Base-by-base conservation (phyloP, 2,797 vertebrate genomes). In the Sphaeramia orbicularis region DNA sequence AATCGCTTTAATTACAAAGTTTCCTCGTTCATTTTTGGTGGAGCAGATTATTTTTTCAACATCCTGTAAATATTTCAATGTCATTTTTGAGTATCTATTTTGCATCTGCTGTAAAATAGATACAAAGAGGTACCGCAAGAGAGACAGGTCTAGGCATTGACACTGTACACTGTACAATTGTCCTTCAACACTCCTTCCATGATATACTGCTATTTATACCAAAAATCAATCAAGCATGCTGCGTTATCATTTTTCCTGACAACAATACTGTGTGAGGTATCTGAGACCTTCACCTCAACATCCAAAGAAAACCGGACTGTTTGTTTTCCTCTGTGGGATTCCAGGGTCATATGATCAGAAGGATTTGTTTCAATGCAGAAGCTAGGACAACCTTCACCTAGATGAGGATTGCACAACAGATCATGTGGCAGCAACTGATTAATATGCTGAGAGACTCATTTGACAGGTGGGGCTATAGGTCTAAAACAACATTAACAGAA, bases 291-390 rank as follows among this genome's bases (percentile, higher is more conserved):
- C 47, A 74, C 59, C 52, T 70, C 36, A 47, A 37, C 27, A 57
- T 47, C 10, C 2, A 21, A 42, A 83, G 71, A 55, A 87, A 86
- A 63, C 51, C 48, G 57, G 50, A 70, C 55, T 15, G 55, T 32
- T 54, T 60, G 58, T 65, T 62, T 57, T 56, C 15, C 6, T 6
- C 55, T 62, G 6, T 10, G 18, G 30, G 50, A 65, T 57, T 72
- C 18, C 32, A 65, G 11, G 60, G 53, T 54, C 35, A 72, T 38
- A 15, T 65, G 47, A 76, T 73, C 45, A 47, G 18, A 43, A 14
- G 42, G 27, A 41, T 80, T 53, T 60, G 49, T 76, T 72, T 62
- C 13, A 59, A 43, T 1, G 3, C 0, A 54, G 16, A 59, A 47
- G 30, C 10, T n/a, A 16, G 27, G 14, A 44, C 16, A 55, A 50